A percentile compares a stretch with the other conserved stretches of the same genome.
These are phyloP conservation scores for Gavia stellata DNA, from an alignment of 2,113 vertebrate genomes.

Conservation along the genomic window DNA sequence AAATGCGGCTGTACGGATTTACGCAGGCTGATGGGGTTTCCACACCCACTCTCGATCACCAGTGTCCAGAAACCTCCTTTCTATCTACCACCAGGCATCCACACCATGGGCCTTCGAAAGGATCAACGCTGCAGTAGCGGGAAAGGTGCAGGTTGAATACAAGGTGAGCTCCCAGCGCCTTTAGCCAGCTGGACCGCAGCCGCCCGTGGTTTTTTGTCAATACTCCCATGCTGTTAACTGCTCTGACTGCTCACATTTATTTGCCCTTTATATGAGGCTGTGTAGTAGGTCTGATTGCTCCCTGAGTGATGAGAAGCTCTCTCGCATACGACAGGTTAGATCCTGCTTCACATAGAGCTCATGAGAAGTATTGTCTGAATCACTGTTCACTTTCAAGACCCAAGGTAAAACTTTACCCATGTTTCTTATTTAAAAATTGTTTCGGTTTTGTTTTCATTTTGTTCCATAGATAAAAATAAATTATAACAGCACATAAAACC, in stretches of 20 bases:
- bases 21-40: fast-evolving
- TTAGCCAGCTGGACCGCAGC: neutral
- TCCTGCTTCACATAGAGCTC: neutral
- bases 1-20: neutral
- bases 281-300: neutral
- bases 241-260: neutral
- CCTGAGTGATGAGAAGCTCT: neutral
- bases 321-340: neutral
- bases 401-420: neutral
- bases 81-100: neutral
- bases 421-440: neutral
- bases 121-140: neutral
- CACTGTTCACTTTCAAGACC: neutral
- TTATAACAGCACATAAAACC: neutral
- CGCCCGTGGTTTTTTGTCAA: neutral
- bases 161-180: neutral
- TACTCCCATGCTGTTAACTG: neutral
- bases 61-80: neutral
- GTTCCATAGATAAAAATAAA: neutral
- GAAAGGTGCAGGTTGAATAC: neutral
- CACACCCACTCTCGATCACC: neutral
- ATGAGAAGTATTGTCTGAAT: neutral
- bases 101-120: neutral
- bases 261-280: neutral
- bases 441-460: neutral